These are phyloP conservation scores for Stomatorhinus ivindoensis DNA, from an alignment of 2,113 vertebrate species.

Conservation along the genomic window DNA sequence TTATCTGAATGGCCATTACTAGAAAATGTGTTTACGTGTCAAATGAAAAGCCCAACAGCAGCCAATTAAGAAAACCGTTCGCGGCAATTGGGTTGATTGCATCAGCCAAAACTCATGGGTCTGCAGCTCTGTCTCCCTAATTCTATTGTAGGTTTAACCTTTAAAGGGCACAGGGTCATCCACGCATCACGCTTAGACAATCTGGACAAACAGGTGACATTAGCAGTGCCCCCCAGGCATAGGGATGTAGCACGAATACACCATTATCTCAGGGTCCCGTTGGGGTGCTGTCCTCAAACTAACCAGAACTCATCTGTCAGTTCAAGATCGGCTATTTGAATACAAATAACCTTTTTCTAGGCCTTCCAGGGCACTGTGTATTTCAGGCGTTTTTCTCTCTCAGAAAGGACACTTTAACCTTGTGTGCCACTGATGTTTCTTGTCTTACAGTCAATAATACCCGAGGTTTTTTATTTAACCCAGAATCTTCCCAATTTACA, in stretches of 20 bases:
- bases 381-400: background rate
- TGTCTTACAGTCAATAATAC: background rate
- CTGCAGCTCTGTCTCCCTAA: conserved; percentile 25
- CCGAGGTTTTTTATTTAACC: background rate
- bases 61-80: conserved; percentile 26
- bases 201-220: background rate
- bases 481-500: background rate
- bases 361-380: background rate
- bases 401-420: background rate
- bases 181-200: conserved; percentile 5
- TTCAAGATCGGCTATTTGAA: background rate
- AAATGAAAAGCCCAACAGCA: background rate
- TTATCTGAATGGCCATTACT: background rate
- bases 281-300: background rate
- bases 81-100: conserved; percentile 18
- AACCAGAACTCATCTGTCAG: background rate
- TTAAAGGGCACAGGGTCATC: conserved; percentile 52
- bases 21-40: conserved; percentile 9
- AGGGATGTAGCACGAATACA: background rate
- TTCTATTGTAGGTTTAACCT: conserved; percentile 45
- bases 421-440: background rate
- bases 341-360: background rate
- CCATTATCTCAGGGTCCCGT: background rate
- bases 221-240: background rate
- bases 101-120: conserved; percentile 13